A percentile compares a stretch with the other conserved stretches of the same genome.
Conservation (phyloP, 2,888 invertebrate species). For the Callosobruchus maculatus region DNA sequence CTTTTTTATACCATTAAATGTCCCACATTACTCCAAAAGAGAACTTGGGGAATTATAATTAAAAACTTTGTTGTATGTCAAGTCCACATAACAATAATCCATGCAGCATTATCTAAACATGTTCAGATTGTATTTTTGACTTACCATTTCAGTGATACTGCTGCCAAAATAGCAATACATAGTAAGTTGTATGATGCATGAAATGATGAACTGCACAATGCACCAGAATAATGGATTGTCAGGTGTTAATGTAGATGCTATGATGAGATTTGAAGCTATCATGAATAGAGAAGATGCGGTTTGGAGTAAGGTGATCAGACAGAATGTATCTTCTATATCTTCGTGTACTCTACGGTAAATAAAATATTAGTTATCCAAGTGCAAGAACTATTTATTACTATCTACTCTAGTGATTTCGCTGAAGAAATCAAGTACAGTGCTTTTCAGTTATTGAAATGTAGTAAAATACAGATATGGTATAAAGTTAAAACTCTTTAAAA, state of each 20-base stretch:
- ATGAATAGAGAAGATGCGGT: neutral
- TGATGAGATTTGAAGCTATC: constrained; percentile 1
- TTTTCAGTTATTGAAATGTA: too few species aligned
- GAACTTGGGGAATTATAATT: too few species aligned
- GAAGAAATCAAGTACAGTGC: too few species aligned
- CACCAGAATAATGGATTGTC: neutral
- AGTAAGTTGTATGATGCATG: neutral
- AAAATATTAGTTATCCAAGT: neutral
- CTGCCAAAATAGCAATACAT: constrained; percentile 4
- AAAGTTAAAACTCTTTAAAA: too few species aligned
- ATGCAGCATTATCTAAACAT: too few species aligned
- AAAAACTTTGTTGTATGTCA: too few species aligned
- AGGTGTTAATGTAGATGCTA: neutral
- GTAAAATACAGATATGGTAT: too few species aligned
- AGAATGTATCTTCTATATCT: constrained; percentile 2
- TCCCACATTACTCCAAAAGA: too few species aligned
- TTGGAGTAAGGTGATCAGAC: constrained; percentile 1
- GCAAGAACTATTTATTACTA: too few species aligned
- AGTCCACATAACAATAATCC: too few species aligned
- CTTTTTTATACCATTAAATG: too few species aligned
- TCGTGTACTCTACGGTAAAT: neutral
- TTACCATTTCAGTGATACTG: constrained; percentile 3
- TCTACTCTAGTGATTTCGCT: too few species aligned
- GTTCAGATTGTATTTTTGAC: neutral
- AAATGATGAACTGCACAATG: neutral